phyloP scores from a whole-genome alignment of 2,888 invertebrate species.

The Oscheius sp. region DNA sequence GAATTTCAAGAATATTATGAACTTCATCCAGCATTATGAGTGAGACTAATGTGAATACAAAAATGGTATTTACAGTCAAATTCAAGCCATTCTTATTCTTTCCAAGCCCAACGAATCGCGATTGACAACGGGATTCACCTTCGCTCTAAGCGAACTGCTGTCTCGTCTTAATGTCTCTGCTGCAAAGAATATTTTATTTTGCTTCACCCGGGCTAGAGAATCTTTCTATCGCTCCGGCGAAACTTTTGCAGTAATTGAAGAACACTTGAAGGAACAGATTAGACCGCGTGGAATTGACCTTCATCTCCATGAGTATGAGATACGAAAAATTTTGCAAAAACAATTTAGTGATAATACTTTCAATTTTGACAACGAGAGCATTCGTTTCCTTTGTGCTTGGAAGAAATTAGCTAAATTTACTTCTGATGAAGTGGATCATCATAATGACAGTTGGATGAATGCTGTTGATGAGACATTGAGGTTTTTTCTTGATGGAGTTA shows the following conservation, averaged over 20 bases:
- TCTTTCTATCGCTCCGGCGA: slow-evolving; percentile 31
- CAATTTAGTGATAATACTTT: too few species aligned
- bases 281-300: not conserved
- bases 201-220: slow-evolving; percentile 50
- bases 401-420: slow-evolving; percentile 12
- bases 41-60: not conserved
- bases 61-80: slow-evolving; percentile 17
- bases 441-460: not conserved
- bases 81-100: slow-evolving; percentile 49
- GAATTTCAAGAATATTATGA: slow-evolving; percentile 6
- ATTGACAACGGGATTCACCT: slow-evolving; percentile 40
- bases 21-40: not conserved
- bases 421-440: not conserved
- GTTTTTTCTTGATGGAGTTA: not conserved
- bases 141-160: slow-evolving; percentile 55
- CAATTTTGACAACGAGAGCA: slow-evolving; percentile 49
- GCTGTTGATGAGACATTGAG: not conserved
- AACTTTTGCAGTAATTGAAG: not conserved
- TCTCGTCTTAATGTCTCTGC: slow-evolving; percentile 49
- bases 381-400: slow-evolving; percentile 38
- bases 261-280: slow-evolving; percentile 9
- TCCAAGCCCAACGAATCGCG: slow-evolving; percentile 46
- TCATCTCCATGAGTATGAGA: too few species aligned
- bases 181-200: slow-evolving; percentile 54
- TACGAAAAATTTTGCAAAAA: too few species aligned